Evolutionary conservation across 2,888 invertebrate genomes (phyloP).

Genomic region (Serrognathus titanus): DNA sequence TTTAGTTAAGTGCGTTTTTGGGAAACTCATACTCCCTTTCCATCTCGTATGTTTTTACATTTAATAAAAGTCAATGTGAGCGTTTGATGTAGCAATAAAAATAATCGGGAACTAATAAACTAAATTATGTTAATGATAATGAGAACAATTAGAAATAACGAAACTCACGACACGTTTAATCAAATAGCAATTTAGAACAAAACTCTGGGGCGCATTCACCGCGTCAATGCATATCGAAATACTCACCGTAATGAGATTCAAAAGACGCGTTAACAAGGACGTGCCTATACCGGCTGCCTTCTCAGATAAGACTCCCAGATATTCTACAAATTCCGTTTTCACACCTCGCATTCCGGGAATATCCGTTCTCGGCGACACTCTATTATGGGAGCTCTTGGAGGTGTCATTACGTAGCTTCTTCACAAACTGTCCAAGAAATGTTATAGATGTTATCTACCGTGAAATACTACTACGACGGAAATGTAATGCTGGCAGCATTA

Average conservation of each 20-base stretch:
- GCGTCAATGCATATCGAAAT: too few relatives aligned
- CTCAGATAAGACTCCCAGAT: neutral
- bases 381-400: constrained; percentile 24
- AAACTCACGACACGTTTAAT: neutral
- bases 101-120: too few relatives aligned
- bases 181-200: neutral
- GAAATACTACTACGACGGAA: neutral
- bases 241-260: too few relatives aligned
- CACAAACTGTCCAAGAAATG: neutral
- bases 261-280: neutral
- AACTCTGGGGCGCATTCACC: too few relatives aligned
- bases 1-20: too few relatives aligned
- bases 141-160: too few relatives aligned
- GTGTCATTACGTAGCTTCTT: constrained; percentile 25
- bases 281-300: neutral
- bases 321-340: constrained; percentile 22
- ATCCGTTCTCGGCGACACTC: constrained; percentile 22
- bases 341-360: constrained; percentile 27
- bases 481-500: too few relatives aligned
- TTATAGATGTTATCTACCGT: neutral
- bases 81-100: too few relatives aligned
- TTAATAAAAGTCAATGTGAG: too few relatives aligned
- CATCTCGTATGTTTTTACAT: too few relatives aligned
- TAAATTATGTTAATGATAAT: too few relatives aligned
- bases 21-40: too few relatives aligned